These are phyloP conservation scores for Atherinomorus stipes DNA, from an alignment of 2,113 vertebrate genomes.

Conservation along the genomic window DNA sequence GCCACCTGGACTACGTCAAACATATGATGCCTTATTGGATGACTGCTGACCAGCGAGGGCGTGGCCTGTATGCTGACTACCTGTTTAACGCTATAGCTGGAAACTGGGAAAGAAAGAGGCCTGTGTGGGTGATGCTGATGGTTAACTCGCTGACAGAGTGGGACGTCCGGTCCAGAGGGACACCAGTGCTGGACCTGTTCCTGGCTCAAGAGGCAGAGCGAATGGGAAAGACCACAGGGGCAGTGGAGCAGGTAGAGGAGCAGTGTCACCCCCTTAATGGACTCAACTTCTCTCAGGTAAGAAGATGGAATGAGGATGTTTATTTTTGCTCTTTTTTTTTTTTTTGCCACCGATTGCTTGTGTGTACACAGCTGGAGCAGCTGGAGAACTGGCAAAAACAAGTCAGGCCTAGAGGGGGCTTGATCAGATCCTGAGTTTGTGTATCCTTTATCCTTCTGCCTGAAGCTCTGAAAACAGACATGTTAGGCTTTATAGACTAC, in stretches of 20 bases:
- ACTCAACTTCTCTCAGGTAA: conserved; percentile 98
- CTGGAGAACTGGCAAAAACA: conserved; percentile 2
- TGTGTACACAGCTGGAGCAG: conserved; percentile 20
- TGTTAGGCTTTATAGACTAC: conserved; percentile 3
- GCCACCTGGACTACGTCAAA: conserved; percentile 97
- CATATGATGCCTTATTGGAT: conserved; percentile 99
- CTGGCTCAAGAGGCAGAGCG: conserved; percentile 95
- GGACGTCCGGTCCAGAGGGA: conserved; percentile 93
- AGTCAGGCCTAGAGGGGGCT: background rate
- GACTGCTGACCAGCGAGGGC: conserved; percentile 93
- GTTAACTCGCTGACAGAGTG: conserved; percentile 97
- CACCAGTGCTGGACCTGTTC: conserved; percentile 94
- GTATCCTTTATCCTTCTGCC: background rate
- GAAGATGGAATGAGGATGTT: conserved; percentile 6
- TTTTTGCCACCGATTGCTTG: background rate
- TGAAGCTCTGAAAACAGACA: conserved; percentile 13
- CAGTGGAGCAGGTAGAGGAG: conserved; percentile 95
- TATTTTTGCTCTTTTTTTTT: background rate
- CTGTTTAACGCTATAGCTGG: conserved; percentile 97
- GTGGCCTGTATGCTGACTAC: conserved; percentile 95
- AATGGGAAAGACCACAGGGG: conserved; percentile 92
- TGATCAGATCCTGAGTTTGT: background rate
- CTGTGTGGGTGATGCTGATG: conserved; percentile 99
- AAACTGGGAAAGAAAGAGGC: conserved; percentile 98
- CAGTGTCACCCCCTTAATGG: conserved; percentile 97